Percentiles rank a stretch among this genome's conserved stretches.
These are phyloP conservation scores for Penaeus monodon DNA, from an alignment of 2,888 invertebrate species.

Conservation along the genomic window DNA sequence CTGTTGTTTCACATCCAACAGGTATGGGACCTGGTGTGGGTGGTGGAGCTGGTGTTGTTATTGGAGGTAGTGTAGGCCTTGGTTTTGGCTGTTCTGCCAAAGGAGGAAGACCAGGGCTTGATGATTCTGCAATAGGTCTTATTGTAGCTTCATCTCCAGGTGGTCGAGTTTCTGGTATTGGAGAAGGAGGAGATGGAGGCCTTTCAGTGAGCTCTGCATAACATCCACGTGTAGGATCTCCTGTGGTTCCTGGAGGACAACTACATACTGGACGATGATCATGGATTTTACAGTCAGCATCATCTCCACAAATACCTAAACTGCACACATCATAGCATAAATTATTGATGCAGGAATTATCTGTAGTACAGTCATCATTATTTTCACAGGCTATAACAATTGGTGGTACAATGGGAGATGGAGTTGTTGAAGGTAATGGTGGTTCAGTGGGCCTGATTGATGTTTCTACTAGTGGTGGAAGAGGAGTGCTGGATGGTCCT, in stretches of 20 bases:
- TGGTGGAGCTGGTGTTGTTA: constrained; percentile 18
- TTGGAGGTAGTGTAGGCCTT: neutral
- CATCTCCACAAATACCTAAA: constrained; percentile 80
- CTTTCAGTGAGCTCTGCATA: constrained; percentile 41
- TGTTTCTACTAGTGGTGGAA: constrained; percentile 13
- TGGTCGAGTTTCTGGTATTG: constrained; percentile 25
- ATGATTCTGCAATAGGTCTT: constrained; percentile 28
- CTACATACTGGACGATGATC: constrained; percentile 73
- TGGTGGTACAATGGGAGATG: constrained; percentile 35
- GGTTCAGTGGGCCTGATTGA: constrained; percentile 18
- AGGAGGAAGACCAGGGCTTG: constrained; percentile 11
- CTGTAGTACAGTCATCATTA: constrained; percentile 64
- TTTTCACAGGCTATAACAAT: constrained; percentile 74
- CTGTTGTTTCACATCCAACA: constrained; percentile 40
- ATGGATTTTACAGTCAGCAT: constrained; percentile 78
- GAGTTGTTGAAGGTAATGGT: constrained; percentile 25
- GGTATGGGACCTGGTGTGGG: constrained; percentile 25
- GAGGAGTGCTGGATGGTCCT: constrained; percentile 13
- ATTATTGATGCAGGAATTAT: constrained; percentile 59
- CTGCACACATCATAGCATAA: constrained; percentile 75
- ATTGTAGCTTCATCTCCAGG: constrained; percentile 9
- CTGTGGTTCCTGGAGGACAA: constrained; percentile 60
- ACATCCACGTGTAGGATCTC: constrained; percentile 53
- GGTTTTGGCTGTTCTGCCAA: constrained; percentile 25
- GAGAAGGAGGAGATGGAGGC: constrained; percentile 11